Base-by-base conservation (phyloP, 2,888 invertebrate species). In the Iselma pallidipennis region DNA sequence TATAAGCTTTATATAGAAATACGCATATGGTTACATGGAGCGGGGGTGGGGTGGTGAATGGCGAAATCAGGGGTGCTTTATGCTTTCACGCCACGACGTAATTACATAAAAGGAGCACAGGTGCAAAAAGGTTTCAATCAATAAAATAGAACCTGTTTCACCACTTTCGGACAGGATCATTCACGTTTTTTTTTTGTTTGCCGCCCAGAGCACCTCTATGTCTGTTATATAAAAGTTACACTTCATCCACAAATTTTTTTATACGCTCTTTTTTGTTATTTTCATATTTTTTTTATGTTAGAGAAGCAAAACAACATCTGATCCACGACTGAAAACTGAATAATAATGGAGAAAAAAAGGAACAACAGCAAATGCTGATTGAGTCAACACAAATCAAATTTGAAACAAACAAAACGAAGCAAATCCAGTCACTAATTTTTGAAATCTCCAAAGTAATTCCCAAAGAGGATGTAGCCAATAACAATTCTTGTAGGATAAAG, bases 51-150 rank as follows among this genome's bases (percentile, higher is more conserved):
- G 37, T 37, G 6, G 16, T 53, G 21, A 12, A 53, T 21, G 19
- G 6, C 25, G 25, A 28, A 33, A 26, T 42, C 12, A 45, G 16
- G 33, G 37, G 25, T 23, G 42, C 54, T 52, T 52, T 52, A 31
- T 45, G 45, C 55, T 26, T 55, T 42, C 23, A 42, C 26, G 45
- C 55, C 26, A 37, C 16, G 21, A 12, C 1, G 25, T 55, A 55
- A 55, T 55, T 55, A 55, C 25, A 23, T 55, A 37, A 55, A 55
- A 55, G 42, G 55, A 25, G 33, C 55, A 55, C 55, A 55, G 55
- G 55, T 55, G 55, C 42, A 42, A 55, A 55, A 55, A 55, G 45
- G 42, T 26, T 55, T 42, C 55, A 52, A 52, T 52, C 52, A 16
- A 52, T 52, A 31, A 52, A 52, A 31, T 19, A 28, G 28, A 28